Conservation (phyloP, 2,797 vertebrate genomes). For the Avahi laniger region DNA sequence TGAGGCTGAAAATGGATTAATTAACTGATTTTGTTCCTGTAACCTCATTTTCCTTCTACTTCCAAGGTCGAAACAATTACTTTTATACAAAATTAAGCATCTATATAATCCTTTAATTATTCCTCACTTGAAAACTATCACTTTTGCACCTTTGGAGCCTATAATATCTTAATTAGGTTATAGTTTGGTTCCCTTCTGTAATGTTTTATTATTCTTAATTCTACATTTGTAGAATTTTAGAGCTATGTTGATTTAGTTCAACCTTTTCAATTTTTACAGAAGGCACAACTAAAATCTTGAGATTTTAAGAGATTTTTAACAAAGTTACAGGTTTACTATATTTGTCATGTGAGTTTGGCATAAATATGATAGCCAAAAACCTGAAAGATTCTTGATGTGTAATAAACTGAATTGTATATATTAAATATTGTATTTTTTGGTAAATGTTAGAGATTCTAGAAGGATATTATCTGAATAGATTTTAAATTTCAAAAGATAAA, state of each 20-base stretch:
- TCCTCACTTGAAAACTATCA: constrained; percentile 34
- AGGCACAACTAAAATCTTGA: background rate
- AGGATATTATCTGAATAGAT: background rate
- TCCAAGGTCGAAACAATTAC: background rate
- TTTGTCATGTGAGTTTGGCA: background rate
- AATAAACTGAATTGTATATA: background rate
- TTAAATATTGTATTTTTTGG: constrained; percentile 24
- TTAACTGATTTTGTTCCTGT: background rate
- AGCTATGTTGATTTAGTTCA: background rate
- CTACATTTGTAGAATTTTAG: constrained; percentile 24
- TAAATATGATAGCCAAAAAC: background rate
- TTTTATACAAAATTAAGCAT: constrained; percentile 31
- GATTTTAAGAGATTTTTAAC: background rate
- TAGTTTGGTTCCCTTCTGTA: background rate
- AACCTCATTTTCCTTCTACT: background rate
- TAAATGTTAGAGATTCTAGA: constrained; percentile 16
- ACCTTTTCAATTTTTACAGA: background rate
- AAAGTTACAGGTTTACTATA: constrained; percentile 12
- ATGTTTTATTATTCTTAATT: constrained; percentile 36
- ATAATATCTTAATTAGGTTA: background rate
- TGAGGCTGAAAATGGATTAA: background rate
- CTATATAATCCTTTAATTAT: background rate
- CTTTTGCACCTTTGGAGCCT: background rate
- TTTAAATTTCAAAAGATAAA: constrained; percentile 24
- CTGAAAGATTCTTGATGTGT: constrained; percentile 27